phyloP scores from a whole-genome alignment of 2,797 vertebrate species.

The Ataeniobius toweri region DNA sequence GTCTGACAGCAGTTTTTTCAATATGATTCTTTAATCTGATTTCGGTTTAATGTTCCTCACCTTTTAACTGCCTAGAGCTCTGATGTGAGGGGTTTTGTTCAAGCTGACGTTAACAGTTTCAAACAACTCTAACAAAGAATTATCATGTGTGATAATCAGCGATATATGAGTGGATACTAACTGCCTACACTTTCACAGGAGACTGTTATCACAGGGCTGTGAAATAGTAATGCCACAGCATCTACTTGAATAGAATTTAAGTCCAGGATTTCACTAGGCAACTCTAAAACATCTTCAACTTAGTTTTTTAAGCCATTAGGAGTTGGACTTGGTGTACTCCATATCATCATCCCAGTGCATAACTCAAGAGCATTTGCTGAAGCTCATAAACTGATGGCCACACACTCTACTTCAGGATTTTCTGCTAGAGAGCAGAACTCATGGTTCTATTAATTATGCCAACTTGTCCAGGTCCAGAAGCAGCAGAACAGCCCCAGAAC shows the following conservation, averaged over 20 bases:
- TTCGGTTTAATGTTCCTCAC: not conserved
- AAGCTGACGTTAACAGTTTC: not conserved
- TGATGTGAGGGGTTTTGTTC: not conserved
- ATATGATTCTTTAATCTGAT: constrained; percentile 1
- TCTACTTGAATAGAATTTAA: not conserved
- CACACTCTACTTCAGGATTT: not conserved
- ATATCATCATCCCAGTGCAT: not conserved
- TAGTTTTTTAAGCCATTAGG: not conserved
- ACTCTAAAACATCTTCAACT: too few species aligned
- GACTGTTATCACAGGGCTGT: not conserved
- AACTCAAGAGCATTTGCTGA: not conserved
- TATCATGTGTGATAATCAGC: not conserved
- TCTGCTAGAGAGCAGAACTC: not conserved
- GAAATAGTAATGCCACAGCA: not conserved
- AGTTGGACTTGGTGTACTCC: not conserved
- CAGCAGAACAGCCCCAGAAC: too few species aligned
- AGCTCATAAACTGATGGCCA: not conserved
- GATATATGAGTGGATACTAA: not conserved
- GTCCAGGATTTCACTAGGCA: not conserved
- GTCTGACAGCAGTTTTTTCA: not conserved
- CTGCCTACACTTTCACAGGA: not conserved
- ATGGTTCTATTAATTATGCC: not conserved
- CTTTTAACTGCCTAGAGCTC: not conserved
- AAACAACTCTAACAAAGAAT: not conserved
- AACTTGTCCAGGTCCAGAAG: too few species aligned